A percentile compares a stretch with the other conserved stretches of the same genome.
Conservation (phyloP, 2,113 vertebrate genomes). For the Vireo altiloquus region DNA sequence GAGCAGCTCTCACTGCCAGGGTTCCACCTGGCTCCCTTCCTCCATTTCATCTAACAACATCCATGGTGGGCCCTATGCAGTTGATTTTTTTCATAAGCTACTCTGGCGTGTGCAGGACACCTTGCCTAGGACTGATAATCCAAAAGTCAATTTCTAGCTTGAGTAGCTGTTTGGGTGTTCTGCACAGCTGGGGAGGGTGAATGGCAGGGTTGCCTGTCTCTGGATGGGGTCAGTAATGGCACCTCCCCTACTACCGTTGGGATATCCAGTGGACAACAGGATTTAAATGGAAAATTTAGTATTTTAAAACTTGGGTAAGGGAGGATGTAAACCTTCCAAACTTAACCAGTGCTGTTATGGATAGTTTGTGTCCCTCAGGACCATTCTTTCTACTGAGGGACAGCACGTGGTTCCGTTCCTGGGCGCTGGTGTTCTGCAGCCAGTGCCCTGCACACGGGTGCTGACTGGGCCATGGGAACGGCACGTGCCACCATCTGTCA, state of each 20-base stretch:
- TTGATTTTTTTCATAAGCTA: not conserved
- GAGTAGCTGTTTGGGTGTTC: rapidly evolving
- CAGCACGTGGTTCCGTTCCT: rapidly evolving
- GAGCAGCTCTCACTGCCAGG: not conserved
- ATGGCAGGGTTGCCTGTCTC: not conserved
- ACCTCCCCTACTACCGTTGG: rapidly evolving
- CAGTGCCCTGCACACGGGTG: rapidly evolving
- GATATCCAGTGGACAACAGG: rapidly evolving
- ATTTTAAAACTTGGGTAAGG: not conserved
- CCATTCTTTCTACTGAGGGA: not conserved
- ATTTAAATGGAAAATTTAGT: rapidly evolving
- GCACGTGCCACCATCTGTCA: rapidly evolving
- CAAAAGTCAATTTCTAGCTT: rapidly evolving
- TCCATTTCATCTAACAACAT: not conserved
- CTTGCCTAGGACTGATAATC: not conserved
- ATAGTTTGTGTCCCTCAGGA: not conserved
- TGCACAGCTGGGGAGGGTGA: not conserved
- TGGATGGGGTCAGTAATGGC: rapidly evolving
- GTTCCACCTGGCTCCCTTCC: not conserved
- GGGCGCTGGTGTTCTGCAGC: not conserved
- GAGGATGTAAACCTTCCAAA: not conserved
- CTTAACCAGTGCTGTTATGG: not conserved
- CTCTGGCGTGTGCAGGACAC: not conserved
- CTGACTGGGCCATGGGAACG: not conserved
- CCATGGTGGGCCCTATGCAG: not conserved